A percentile compares a stretch with the other conserved stretches of the same genome.
phyloP scores from a whole-genome alignment of 2,797 vertebrate species.

The Lepidocolaptes lacrymiger region DNA sequence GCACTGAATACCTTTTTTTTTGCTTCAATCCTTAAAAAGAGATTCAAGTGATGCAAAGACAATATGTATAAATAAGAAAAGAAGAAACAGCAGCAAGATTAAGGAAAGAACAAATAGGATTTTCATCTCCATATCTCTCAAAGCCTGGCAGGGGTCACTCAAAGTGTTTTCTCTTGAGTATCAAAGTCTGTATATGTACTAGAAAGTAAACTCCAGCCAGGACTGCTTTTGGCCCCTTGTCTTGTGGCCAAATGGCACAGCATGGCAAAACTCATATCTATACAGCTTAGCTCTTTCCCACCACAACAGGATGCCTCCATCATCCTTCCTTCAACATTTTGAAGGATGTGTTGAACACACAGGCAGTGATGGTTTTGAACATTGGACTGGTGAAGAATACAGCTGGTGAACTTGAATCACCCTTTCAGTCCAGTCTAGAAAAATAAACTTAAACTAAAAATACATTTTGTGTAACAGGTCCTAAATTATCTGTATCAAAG shows the following conservation, averaged over 20 bases:
- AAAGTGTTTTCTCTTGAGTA: not conserved
- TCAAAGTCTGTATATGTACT: not conserved
- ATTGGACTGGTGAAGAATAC: not conserved
- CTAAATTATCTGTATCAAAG: not conserved
- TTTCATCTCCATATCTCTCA: not conserved
- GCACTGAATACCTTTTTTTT: not conserved
- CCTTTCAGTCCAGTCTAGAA: not conserved
- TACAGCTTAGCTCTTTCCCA: not conserved
- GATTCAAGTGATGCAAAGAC: not conserved
- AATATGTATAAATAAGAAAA: not conserved
- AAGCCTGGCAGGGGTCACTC: not conserved
- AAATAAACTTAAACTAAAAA: not conserved
- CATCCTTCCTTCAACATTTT: not conserved
- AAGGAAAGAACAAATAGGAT: not conserved
- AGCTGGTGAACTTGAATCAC: not conserved
- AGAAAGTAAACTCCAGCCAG: not conserved
- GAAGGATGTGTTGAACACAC: not conserved
- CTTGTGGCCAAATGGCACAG: accelerated
- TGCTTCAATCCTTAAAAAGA: not conserved
- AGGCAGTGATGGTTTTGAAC: not conserved
- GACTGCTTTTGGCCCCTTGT: not conserved
- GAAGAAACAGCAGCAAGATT: not conserved
- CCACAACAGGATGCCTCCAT: not conserved
- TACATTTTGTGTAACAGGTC: not conserved
- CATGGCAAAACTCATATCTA: not conserved